phyloP scores from a whole-genome alignment of 2,888 invertebrate genomes.

The Anaspis maculata region DNA sequence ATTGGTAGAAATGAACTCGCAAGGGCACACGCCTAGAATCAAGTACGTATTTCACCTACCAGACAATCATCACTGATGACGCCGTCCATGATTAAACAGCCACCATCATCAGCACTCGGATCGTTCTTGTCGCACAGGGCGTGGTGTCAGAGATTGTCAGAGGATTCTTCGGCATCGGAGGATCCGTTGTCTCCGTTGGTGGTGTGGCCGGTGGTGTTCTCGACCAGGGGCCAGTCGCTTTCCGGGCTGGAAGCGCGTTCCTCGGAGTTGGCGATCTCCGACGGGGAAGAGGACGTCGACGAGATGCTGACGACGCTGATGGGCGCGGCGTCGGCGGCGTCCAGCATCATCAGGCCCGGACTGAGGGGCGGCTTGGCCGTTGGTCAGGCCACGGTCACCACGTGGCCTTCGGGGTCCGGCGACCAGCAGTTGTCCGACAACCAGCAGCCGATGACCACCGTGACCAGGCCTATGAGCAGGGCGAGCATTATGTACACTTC shows the following conservation, averaged over 20 bases:
- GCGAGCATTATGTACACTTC: conserved; percentile 69
- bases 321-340: too few species aligned
- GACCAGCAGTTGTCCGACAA: conserved; percentile 73
- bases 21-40: too few species aligned
- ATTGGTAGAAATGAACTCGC: too few species aligned
- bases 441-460: conserved; percentile 69
- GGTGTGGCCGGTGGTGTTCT: conserved; percentile 30
- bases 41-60: too few species aligned
- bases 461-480: conserved; percentile 61
- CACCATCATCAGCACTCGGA: too few species aligned
- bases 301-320: conserved; percentile 33
- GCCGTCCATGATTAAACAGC: too few species aligned
- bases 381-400: conserved; percentile 61
- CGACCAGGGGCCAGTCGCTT: conserved; percentile 41
- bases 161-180: too few species aligned
- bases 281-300: conserved; percentile 19
- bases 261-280: conserved; percentile 19
- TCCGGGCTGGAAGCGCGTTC: conserved; percentile 34
- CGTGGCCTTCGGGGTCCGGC: conserved; percentile 59
- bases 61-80: too few species aligned
- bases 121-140: conserved; percentile 28
- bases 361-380: conserved; percentile 51
- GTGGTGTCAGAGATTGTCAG: conserved; percentile 36
- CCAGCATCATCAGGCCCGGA: too few species aligned
- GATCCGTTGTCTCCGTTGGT: too few species aligned